Evolutionary conservation across 2,113 vertebrate species (phyloP).

Genomic region (Sorex araneus): DNA sequence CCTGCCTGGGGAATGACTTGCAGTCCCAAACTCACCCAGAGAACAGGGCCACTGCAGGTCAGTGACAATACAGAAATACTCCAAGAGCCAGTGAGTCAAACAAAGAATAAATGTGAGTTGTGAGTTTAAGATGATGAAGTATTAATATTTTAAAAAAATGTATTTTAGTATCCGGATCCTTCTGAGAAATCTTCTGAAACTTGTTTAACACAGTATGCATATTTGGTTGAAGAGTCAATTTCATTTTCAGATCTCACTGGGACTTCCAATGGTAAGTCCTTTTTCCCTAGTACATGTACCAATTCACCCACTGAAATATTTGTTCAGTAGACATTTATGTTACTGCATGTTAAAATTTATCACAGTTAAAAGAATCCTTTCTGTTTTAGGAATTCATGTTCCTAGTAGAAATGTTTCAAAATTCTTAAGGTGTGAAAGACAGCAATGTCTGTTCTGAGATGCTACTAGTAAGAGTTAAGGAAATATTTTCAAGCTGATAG

Average conservation of each 20-base stretch:
- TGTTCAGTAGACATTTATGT: not conserved
- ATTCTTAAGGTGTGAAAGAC: not conserved
- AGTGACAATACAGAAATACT: not conserved
- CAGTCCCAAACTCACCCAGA: too few relatives aligned
- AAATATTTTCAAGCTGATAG: not conserved
- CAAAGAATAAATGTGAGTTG: not conserved
- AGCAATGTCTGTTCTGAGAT: not conserved
- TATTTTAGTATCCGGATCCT: too few relatives aligned
- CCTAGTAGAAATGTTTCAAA: not conserved
- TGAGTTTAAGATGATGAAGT: conserved; percentile 25
- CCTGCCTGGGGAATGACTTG: too few relatives aligned
- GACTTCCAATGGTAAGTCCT: conserved; percentile 79
- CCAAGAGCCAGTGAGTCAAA: not conserved
- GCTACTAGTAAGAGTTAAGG: not conserved
- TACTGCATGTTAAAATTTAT: not conserved
- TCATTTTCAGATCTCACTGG: conserved; percentile 28
- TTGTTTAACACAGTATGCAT: conserved; percentile 23
- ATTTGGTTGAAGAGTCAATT: conserved; percentile 2
- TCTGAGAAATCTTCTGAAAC: conserved; percentile 75
- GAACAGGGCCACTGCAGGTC: too few relatives aligned
- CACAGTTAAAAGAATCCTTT: not conserved
- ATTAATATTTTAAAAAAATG: conserved; percentile 9
- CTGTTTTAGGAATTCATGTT: not conserved
- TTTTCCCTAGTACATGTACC: not conserved
- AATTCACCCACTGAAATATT: not conserved